Conservation (phyloP, 2,113 vertebrate genomes). For the Terrapene triunguis region DNA sequence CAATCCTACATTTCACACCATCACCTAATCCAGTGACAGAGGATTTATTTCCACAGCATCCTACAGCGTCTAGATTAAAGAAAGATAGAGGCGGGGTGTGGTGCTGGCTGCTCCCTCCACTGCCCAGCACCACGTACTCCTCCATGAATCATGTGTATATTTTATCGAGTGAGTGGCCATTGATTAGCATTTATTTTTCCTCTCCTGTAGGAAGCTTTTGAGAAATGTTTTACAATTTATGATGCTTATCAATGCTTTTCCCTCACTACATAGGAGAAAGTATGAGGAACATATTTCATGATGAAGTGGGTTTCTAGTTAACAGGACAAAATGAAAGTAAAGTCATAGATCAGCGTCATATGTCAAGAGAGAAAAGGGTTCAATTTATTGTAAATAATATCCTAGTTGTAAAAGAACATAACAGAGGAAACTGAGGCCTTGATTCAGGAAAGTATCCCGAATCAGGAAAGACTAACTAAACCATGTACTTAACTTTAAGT, state of each 20-base stretch:
- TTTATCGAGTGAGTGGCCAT: constrained; percentile 41
- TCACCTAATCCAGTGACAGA: neutral
- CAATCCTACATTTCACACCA: neutral
- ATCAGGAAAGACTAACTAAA: neutral
- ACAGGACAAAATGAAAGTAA: constrained; percentile 81
- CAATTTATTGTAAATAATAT: constrained; percentile 77
- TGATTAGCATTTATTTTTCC: constrained; percentile 65
- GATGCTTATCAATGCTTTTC: constrained; percentile 79
- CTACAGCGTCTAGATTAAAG: neutral
- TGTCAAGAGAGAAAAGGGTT: constrained; percentile 74
- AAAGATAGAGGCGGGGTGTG: neutral
- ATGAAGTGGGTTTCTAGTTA: constrained; percentile 84
- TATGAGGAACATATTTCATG: constrained; percentile 80
- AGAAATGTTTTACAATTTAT: constrained; percentile 78
- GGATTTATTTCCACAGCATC: fast-evolving
- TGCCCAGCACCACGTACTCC: neutral
- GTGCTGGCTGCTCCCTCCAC: neutral
- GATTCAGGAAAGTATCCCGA: constrained; percentile 49
- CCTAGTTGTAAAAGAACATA: constrained; percentile 60
- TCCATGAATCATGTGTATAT: constrained; percentile 33
- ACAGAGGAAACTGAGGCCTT: constrained; percentile 43
- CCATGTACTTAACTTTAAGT: neutral
- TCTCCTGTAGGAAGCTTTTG: constrained; percentile 69
- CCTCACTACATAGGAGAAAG: constrained; percentile 72
- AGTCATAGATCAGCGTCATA: constrained; percentile 80